A percentile compares a stretch with the other conserved stretches of the same genome.
Conservation (phyloP, 2,888 invertebrate species). For the Peribatodes rhomboidaria region DNA sequence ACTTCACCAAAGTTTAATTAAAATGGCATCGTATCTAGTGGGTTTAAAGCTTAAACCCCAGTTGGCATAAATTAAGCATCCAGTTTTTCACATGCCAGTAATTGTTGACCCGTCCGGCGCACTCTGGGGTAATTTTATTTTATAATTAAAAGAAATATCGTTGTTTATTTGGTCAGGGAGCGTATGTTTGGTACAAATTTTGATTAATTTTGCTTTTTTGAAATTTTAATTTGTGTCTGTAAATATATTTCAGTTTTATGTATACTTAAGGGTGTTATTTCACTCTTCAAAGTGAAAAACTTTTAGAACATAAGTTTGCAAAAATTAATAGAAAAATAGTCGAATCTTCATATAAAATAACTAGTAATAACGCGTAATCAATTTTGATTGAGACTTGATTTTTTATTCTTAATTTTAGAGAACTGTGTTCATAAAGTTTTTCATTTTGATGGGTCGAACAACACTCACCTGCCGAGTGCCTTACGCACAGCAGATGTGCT, state of each 20-base stretch:
- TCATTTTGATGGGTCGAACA: too few relatives aligned
- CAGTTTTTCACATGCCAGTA: slow-evolving; percentile 29
- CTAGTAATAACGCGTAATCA: too few relatives aligned
- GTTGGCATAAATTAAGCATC: slow-evolving; percentile 28
- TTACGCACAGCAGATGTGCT: too few relatives aligned
- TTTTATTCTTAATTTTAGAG: too few relatives aligned
- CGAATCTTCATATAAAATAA: too few relatives aligned
- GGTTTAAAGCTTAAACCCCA: slow-evolving; percentile 4
- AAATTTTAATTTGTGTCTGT: slow-evolving; percentile 4
- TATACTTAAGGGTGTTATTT: too few relatives aligned
- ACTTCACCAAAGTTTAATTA: not conserved
- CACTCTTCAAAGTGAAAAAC: too few relatives aligned
- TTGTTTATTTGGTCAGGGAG: slow-evolving; percentile 23
- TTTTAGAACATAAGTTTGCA: too few relatives aligned
- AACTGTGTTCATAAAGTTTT: too few relatives aligned
- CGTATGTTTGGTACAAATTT: slow-evolving; percentile 22
- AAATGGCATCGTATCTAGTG: slow-evolving; percentile 6
- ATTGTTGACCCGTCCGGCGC: slow-evolving; percentile 26
- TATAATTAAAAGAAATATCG: slow-evolving; percentile 38
- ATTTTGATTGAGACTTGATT: too few relatives aligned
- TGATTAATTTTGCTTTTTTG: not conserved
- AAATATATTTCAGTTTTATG: not conserved
- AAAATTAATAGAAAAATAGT: too few relatives aligned
- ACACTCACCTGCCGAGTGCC: too few relatives aligned
- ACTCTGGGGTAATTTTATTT: slow-evolving; percentile 34